phyloP scores from a whole-genome alignment of 2,797 vertebrate species.

The Podargus strigoides region DNA sequence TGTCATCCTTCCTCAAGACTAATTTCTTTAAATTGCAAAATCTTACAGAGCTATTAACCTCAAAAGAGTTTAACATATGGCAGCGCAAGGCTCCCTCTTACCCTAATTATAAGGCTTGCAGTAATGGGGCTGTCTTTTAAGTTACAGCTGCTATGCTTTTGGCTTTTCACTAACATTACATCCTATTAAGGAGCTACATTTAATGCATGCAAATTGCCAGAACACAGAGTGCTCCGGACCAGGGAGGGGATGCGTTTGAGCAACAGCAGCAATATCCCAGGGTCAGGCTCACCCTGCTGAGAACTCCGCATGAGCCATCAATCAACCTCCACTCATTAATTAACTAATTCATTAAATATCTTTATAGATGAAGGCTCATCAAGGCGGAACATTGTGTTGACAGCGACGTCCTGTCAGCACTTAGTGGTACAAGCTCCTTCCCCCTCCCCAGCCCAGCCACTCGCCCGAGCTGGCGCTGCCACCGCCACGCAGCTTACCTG shows the following conservation, averaged over 20 bases:
- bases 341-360: conserved; percentile 76
- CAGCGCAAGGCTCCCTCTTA: conserved; percentile 73
- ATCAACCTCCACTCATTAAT: conserved; percentile 72
- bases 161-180: conserved; percentile 75
- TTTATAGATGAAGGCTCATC: conserved; percentile 68
- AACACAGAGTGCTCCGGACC: conserved; percentile 51
- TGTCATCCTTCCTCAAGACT: conserved; percentile 68
- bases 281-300: conserved; percentile 73
- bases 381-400: conserved; percentile 69
- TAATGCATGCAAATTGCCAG: conserved; percentile 75
- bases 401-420: conserved; percentile 61
- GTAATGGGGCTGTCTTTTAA: conserved; percentile 80
- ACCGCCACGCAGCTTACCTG: no score
- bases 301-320: conserved; percentile 66
- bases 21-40: conserved; percentile 77
- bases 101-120: conserved; percentile 77
- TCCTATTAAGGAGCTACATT: conserved; percentile 76
- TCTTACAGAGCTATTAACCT: conserved; percentile 80
- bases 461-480: background rate
- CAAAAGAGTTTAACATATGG: conserved; percentile 79
- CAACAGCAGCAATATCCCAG: conserved; percentile 48
- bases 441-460: background rate
- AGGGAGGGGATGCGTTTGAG: conserved; percentile 46
- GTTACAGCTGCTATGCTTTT: conserved; percentile 75
- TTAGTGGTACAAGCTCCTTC: background rate